phyloP scores from a whole-genome alignment of 2,888 invertebrate genomes.

The Gastracanthus pulcherrimus region DNA sequence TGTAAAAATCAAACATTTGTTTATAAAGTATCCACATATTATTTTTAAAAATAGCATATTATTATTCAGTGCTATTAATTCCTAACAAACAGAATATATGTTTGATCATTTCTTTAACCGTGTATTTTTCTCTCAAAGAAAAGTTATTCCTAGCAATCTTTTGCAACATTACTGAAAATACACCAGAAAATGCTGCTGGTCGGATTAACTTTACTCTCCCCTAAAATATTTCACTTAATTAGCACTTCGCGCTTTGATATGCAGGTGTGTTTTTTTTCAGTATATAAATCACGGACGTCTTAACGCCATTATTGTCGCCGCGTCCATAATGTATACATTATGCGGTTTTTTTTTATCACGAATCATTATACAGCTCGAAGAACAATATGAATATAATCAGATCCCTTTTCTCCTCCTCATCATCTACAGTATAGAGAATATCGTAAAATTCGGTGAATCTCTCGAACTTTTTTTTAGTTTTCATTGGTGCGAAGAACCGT shows the following conservation, averaged over 20 bases:
- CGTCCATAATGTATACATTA: slow-evolving; percentile 41
- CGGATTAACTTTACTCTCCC: neutral
- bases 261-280: slow-evolving; percentile 36
- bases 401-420: neutral
- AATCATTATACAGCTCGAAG: slow-evolving; percentile 22
- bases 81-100: no score
- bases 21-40: no score
- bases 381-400: slow-evolving; percentile 6
- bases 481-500: neutral
- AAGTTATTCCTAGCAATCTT: no score
- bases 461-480: slow-evolving; percentile 8
- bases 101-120: no score
- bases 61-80: no score
- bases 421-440: slow-evolving; percentile 16
- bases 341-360: slow-evolving; percentile 33
- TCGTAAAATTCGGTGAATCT: slow-evolving; percentile 21
- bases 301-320: slow-evolving; percentile 51
- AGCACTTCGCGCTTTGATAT: slow-evolving; percentile 42
- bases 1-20: no score
- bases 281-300: slow-evolving; percentile 40
- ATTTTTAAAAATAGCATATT: no score
- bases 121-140: no score
- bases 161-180: neutral
- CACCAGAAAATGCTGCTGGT: neutral
- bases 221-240: neutral